Conservation (phyloP, 2,888 invertebrate genomes). For the Antitype chi region DNA sequence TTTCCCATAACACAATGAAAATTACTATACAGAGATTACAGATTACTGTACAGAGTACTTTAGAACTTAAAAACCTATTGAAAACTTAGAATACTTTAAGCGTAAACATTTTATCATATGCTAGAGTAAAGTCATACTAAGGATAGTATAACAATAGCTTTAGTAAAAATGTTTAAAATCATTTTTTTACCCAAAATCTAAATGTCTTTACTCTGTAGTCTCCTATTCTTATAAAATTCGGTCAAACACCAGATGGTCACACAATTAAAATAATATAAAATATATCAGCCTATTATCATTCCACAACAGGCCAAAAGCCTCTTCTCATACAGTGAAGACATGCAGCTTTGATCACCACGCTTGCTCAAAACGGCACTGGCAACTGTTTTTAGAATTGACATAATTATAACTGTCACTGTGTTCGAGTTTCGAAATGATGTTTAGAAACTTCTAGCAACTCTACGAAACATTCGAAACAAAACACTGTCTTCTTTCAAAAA, state of each 20-base stretch:
- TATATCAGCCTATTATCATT: too few species aligned
- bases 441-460: neutral
- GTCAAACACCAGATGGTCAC: neutral
- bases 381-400: neutral
- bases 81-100: neutral
- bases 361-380: too few species aligned
- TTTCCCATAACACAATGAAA: neutral
- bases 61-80: neutral
- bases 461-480: conserved; percentile 2
- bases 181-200: too few species aligned
- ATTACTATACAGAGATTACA: too few species aligned
- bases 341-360: too few species aligned
- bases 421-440: neutral
- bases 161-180: neutral
- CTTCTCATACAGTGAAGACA: too few species aligned
- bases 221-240: neutral
- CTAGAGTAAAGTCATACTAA: neutral
- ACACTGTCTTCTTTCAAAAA: neutral
- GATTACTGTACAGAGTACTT: too few species aligned
- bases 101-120: neutral
- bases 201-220: neutral
- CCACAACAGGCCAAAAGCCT: too few species aligned
- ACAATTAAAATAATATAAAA: too few species aligned
- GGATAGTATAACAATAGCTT: neutral
- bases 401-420: neutral